A percentile compares a stretch with the other conserved stretches of the same genome.
These are phyloP conservation scores for Macrophya annulata DNA, from an alignment of 2,888 invertebrate species.

Conservation along the genomic window DNA sequence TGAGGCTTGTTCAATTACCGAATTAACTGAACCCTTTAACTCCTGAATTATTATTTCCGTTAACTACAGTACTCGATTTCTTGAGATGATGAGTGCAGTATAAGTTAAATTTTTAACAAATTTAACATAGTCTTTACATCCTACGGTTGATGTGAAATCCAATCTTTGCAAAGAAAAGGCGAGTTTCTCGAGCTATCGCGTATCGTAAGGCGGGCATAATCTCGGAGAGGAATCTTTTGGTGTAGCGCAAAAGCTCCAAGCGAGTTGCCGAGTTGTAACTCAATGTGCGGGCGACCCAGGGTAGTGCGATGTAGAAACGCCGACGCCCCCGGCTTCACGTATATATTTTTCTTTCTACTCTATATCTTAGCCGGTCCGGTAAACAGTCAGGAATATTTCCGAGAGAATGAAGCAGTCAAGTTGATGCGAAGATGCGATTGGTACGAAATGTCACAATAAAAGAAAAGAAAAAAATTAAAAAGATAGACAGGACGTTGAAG, in stretches of 20 bases:
- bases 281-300: slow-evolving; percentile 67
- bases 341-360: slow-evolving; percentile 62
- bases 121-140: not conserved
- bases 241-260: slow-evolving; percentile 57
- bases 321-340: slow-evolving; percentile 60
- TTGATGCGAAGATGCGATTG: not conserved
- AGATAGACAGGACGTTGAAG: not conserved
- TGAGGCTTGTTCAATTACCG: slow-evolving; percentile 31
- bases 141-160: not conserved
- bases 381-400: slow-evolving; percentile 42
- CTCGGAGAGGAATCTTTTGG: slow-evolving; percentile 65
- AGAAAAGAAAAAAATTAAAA: not conserved
- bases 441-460: not conserved
- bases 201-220: slow-evolving; percentile 58
- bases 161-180: slow-evolving; percentile 2
- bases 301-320: slow-evolving; percentile 64
- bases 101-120: not conserved
- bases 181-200: not conserved
- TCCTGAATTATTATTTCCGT: slow-evolving; percentile 36
- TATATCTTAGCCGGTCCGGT: slow-evolving; percentile 41
- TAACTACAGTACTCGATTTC: too few relatives aligned
- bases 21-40: slow-evolving; percentile 31
- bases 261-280: slow-evolving; percentile 66
- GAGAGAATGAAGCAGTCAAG: slow-evolving; percentile 36
- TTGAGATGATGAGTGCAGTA: not conserved